Conservation (phyloP, 2,888 invertebrate species). For the Kuschelorhynchus macadamiae region DNA sequence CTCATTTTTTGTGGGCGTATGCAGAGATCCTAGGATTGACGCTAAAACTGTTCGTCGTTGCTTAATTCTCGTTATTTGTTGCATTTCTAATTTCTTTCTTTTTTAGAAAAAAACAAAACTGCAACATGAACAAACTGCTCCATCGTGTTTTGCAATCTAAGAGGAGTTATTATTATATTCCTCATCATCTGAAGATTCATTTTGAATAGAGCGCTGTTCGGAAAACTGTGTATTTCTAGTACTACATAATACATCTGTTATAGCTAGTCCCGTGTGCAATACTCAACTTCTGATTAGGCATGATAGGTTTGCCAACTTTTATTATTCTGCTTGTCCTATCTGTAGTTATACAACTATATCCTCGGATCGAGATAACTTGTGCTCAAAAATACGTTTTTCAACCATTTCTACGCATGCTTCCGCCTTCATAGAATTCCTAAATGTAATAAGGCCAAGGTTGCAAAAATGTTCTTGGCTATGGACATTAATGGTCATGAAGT, state of each 20-base stretch:
- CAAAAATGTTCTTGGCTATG: slow-evolving; percentile 18
- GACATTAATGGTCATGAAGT: slow-evolving; percentile 30
- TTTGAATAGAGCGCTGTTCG: neutral
- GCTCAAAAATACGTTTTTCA: slow-evolving; percentile 6
- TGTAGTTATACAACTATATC: slow-evolving; percentile 15
- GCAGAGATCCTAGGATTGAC: too few relatives aligned
- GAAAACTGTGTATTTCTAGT: neutral
- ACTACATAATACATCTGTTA: slow-evolving; percentile 5
- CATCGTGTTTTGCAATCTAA: slow-evolving; percentile 33
- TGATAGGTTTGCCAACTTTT: slow-evolving; percentile 11
- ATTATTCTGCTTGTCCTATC: slow-evolving; percentile 8
- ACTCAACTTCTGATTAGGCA: neutral
- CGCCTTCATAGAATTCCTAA: slow-evolving; percentile 26
- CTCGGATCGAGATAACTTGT: neutral
- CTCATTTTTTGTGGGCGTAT: too few relatives aligned
- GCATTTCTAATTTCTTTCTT: neutral
- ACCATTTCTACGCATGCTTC: slow-evolving; percentile 11
- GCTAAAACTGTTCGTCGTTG: too few relatives aligned
- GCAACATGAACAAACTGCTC: slow-evolving; percentile 28
- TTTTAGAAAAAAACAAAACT: slow-evolving; percentile 2
- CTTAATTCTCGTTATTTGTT: too few relatives aligned
- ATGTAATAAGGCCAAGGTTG: slow-evolving; percentile 10
- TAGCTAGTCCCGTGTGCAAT: slow-evolving; percentile 2
- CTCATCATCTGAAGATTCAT: neutral
- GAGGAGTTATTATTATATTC: slow-evolving; percentile 2